Evolutionary conservation across 1,140 invertebrate genomes (phyloP).

Genomic region (Drosophila azteca): DNA sequence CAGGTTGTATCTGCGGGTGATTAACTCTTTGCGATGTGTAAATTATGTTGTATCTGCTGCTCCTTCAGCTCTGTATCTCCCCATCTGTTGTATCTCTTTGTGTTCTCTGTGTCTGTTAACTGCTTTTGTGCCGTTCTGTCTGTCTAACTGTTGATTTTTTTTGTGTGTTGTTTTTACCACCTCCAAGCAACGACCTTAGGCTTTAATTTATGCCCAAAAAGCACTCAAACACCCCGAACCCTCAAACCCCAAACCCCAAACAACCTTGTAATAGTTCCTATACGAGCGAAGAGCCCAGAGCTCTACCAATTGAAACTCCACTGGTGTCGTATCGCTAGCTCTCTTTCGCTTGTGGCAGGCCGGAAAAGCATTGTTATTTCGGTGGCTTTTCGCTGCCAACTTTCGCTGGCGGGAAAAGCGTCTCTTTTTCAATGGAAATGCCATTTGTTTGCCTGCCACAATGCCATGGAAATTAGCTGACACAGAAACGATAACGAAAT

Average conservation of each 20-base stretch:
- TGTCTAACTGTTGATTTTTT: constrained; percentile 46
- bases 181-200: constrained; percentile 52
- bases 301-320: constrained; percentile 26
- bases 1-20: constrained; percentile 37
- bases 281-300: neutral
- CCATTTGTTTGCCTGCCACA: constrained; percentile 35
- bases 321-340: constrained; percentile 6
- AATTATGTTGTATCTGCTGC: constrained; percentile 24
- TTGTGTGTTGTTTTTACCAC: neutral
- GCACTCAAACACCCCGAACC: constrained; percentile 16
- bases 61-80: no score
- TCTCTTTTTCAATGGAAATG: constrained; percentile 38
- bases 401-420: constrained; percentile 56
- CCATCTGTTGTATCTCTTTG: constrained; percentile 31
- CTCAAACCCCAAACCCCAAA: neutral
- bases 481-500: constrained; percentile 31
- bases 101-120: constrained; percentile 37
- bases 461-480: constrained; percentile 57
- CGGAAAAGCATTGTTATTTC: constrained; percentile 60
- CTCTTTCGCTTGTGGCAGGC: constrained; percentile 43
- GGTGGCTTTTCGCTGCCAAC: constrained; percentile 34
- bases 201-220: constrained; percentile 52
- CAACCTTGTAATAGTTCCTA: constrained; percentile 55
- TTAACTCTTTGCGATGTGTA: constrained; percentile 43
- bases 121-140: constrained; percentile 53